Evolutionary conservation across 2,888 invertebrate species (phyloP), one percentile per base, ranked within the genome.

Genomic region (Stenotaenia linearis): DNA sequence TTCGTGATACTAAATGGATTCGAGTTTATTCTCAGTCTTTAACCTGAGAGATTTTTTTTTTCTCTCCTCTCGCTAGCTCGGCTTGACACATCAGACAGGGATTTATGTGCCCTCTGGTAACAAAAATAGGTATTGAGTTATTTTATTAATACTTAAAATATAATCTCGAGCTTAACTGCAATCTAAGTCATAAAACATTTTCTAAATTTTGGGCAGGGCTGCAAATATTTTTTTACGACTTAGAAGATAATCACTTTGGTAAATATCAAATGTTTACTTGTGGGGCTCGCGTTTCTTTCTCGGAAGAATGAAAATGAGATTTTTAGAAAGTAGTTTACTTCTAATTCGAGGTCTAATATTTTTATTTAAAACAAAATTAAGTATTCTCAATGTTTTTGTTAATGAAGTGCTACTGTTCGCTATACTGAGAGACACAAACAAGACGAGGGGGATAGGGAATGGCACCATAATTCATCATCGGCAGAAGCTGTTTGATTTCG

Each of bases 401-500:
- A 25, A 25, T 69, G 25, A 69, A 12, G 25, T 69, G 15, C 69
- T 28, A 28, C 69, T 23, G 28, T 12, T 69, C 12, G 69, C 15
- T 4, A 25, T 69, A 69, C 25, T 25, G 28, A 25, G 69, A 28
- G 75, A 37, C 28, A 28, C 37, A 40, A 45, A 40, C 32, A 25
- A 23, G 30, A 50, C 50, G 30, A 50, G 78, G 56, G 50, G 15
- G 37, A 37, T 18, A 61, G 61, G 23, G 78, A 32, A 78, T n/a
- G 78, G n/a, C 30, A 50, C 78, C 56, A 78, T 61, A 78, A 78
- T 78, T 78, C 78, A 78, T 78, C 78, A 78, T 78, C 78, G 30
- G 78, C 25, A 69, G 69, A 69, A 78, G 78, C 78, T 78, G 78
- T 78, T 78, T 78, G 78, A 78, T 78, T 78, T 78, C 78, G 78